Evolutionary conservation across 2,888 invertebrate genomes (phyloP).

Genomic region (Drosophila phalerata): DNA sequence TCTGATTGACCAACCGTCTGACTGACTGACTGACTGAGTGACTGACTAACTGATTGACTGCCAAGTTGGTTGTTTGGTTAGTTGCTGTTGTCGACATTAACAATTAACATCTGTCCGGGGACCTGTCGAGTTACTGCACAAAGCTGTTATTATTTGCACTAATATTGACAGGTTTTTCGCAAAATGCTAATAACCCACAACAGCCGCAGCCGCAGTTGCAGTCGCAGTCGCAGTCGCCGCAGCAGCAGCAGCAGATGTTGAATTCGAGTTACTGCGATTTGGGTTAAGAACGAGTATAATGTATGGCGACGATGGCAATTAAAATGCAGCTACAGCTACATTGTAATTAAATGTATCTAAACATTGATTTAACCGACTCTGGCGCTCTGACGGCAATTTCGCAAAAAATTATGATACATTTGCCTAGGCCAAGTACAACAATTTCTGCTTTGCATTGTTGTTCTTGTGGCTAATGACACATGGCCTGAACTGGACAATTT

Average conservation of each 20-base stretch:
- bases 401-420: conserved; percentile 49
- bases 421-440: conserved; percentile 44
- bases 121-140: conserved; percentile 33
- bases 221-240: no score
- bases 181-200: conserved; percentile 73
- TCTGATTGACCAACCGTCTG: conserved; percentile 26
- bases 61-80: conserved; percentile 36
- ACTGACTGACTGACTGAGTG: conserved; percentile 37
- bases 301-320: conserved; percentile 65
- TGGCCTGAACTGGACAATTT: conserved; percentile 32
- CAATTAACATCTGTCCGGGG: conserved; percentile 70
- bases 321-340: conserved; percentile 66
- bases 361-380: conserved; percentile 68
- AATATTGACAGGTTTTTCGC: conserved; percentile 81
- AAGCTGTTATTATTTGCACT: conserved; percentile 83
- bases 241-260: conserved; percentile 47
- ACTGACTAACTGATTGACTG: conserved; percentile 38
- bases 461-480: conserved; percentile 55
- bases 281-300: conserved; percentile 84
- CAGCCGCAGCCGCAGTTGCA: conserved; percentile 40
- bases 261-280: conserved; percentile 67
- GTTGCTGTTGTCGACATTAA: conserved; percentile 75
- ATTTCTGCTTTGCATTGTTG: not conserved
- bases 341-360: conserved; percentile 81
- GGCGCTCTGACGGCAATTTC: conserved; percentile 32